These are phyloP conservation scores for Pentamera pediparva DNA, from an alignment of 53 echinoderm and acorn worm genomes.

Conservation along the genomic window DNA sequence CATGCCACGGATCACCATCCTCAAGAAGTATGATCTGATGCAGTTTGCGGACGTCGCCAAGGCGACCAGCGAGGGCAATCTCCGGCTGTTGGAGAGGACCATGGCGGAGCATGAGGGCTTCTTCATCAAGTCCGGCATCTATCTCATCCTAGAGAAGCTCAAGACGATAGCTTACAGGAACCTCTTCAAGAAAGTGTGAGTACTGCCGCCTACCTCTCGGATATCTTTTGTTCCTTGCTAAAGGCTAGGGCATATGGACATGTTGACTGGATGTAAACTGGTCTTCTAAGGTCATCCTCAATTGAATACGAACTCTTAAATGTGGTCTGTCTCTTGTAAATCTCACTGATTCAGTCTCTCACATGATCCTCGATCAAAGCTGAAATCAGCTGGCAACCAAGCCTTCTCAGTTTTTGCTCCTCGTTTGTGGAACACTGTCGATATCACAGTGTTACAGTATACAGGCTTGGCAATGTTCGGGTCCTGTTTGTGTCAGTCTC, in stretches of 20 bases:
- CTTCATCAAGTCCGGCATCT: constrained; percentile 91
- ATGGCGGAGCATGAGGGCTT: constrained; percentile 83
- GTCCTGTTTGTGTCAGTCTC: too few relatives aligned
- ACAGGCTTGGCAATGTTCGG: too few relatives aligned
- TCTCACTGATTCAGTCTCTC: too few relatives aligned
- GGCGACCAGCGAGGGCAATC: constrained; percentile 72
- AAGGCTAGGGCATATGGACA: background rate
- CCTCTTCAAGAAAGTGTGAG: constrained; percentile 98
- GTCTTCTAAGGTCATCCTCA: too few relatives aligned
- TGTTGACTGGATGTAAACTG: too few relatives aligned
- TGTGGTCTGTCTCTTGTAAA: too few relatives aligned
- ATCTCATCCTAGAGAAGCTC: constrained; percentile 96
- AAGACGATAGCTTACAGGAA: constrained; percentile 97
- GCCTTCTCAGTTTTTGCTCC: too few relatives aligned
- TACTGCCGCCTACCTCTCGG: background rate
- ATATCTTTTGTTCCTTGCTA: background rate
- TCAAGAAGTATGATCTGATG: constrained; percentile 90
- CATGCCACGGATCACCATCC: constrained; percentile 80
- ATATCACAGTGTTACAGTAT: too few relatives aligned
- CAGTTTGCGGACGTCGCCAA: constrained; percentile 95
- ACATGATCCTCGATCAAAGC: too few relatives aligned
- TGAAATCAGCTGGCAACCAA: too few relatives aligned
- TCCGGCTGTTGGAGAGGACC: constrained; percentile 65
- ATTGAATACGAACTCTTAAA: too few relatives aligned
- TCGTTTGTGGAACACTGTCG: too few relatives aligned